Evolutionary conservation across 2,888 invertebrate genomes (phyloP), one percentile per base, ranked within the genome.

Genomic region (Diadromus collaris): DNA sequence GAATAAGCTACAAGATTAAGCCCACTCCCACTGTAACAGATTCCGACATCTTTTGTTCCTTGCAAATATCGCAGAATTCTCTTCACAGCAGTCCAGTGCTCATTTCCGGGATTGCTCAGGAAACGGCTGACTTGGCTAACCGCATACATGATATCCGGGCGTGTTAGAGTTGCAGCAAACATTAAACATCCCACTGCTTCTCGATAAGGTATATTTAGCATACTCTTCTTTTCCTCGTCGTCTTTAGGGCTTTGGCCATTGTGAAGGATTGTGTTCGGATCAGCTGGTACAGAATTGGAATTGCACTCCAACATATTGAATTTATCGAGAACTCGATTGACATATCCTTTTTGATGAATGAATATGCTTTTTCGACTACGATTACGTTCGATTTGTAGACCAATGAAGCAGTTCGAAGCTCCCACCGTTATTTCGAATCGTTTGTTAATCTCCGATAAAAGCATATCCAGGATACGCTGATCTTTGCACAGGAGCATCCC

Each of bases 81-180:
- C 48, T 60, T 58, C 6, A 41, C 29, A 16, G 82, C 81, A 38
- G 75, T 73, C 76, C 75, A 79, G 41, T 83, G 80, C n/a, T 61
- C 56, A 38, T n/a, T 13, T 1, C 61, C 70, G n/a, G 63, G 60
- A 6, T 74, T 70, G 6, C 60, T 71, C 16, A 78, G 32, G 48
- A 73, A 82, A 54, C 81, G 44, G 29, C 80, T 82, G 5, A 79
- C 73, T 21, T 72, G 46, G 51, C 68, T 80, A 3, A 79, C 76
- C 7, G 83, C 74, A 38, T 61, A 83, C 69, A 77, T 60, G 10
- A 83, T 81, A 29, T 83, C 83, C 32, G 78, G 78, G 48, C 82
- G 51, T 3, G 80, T 75, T 1, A 78, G 79, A 21, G 70, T 75
- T 0, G 77, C 79, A 34, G 68, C 46, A 76, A 64, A 78, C 73